These are phyloP conservation scores for Muntiacus reevesi DNA, from an alignment of 2,113 vertebrate species.

Conservation along the genomic window DNA sequence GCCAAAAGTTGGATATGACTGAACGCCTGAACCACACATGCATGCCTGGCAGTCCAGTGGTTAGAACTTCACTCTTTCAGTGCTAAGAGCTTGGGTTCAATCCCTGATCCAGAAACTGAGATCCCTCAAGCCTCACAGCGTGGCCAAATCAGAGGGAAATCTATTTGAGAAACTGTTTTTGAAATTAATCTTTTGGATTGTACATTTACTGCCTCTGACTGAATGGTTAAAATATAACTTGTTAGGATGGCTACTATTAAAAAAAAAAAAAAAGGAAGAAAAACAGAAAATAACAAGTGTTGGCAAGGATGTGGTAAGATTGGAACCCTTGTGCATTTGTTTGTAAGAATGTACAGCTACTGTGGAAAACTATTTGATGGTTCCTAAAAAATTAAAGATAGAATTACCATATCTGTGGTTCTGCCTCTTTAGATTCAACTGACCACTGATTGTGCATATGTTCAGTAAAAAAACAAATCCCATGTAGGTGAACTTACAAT, in stretches of 20 bases:
- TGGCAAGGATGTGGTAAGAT: neutral
- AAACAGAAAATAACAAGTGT: neutral
- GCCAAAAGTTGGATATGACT: neutral
- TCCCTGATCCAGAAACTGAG: neutral
- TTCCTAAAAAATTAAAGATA: neutral
- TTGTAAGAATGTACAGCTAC: neutral
- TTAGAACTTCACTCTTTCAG: neutral
- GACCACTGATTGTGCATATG: neutral
- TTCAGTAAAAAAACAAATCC: neutral
- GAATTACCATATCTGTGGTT: neutral
- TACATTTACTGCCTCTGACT: neutral
- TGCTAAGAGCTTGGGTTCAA: neutral
- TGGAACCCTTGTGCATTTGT: neutral
- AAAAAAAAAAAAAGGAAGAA: neutral
- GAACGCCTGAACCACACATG: neutral
- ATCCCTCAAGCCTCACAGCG: neutral
- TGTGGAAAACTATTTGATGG: neutral
- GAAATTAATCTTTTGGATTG: constrained; percentile 15
- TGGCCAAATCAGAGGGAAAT: neutral
- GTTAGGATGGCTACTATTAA: neutral
- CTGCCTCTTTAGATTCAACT: neutral
- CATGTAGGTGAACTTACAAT: neutral
- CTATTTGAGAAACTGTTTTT: constrained; percentile 12
- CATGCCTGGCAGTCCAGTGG: neutral
- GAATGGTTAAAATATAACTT: constrained; percentile 20